Evolutionary conservation across 2,888 invertebrate genomes (phyloP), one percentile per base, ranked within the genome.

Genomic region (Macropis europaea): DNA sequence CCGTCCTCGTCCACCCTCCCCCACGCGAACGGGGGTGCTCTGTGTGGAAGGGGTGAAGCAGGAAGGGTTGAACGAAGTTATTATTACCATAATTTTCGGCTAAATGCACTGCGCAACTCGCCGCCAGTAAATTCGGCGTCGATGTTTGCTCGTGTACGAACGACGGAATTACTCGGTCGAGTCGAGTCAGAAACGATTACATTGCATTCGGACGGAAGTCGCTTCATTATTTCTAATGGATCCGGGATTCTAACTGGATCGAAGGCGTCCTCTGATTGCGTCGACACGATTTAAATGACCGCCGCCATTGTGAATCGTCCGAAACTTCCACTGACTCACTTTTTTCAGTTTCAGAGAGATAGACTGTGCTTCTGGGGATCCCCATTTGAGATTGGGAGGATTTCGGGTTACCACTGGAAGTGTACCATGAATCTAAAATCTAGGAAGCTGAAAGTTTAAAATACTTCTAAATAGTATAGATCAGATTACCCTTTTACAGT

Each of bases 31-130:
- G 7, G 4, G 26, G n/a, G 17, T 4, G 1, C n/a, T n/a, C n/a
- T n/a, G 13, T 40, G 43, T 30, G 59, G 40, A 48, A 15, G 45
- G 45, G 59, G 38, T 48, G 60, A 73, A 53, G 59, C 59, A 68
- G 73, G 69, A 71, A 71, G 56, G 59, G 36, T 22, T 47, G 43
- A 40, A 57, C 77, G 69, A 81, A 83, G 81, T 83, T 83, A 82
- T 81, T 85, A 85, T 86, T 84, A 81, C 82, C 84, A 86, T 86
- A 86, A 86, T 85, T 86, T 83, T 82, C 79, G 73, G 73, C 76
- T 80, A 84, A 86, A 83, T 82, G 80, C 81, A 79, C 77, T 75
- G 79, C 59, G 75, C 79, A 76, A 81, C 68, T 82, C 77, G 62
- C 63, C 62, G 62, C 50, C 48, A 67, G 70, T 76, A 71, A 77